These are phyloP conservation scores for Lochmaea capreae DNA, from an alignment of 2,888 invertebrate genomes.

Conservation along the genomic window DNA sequence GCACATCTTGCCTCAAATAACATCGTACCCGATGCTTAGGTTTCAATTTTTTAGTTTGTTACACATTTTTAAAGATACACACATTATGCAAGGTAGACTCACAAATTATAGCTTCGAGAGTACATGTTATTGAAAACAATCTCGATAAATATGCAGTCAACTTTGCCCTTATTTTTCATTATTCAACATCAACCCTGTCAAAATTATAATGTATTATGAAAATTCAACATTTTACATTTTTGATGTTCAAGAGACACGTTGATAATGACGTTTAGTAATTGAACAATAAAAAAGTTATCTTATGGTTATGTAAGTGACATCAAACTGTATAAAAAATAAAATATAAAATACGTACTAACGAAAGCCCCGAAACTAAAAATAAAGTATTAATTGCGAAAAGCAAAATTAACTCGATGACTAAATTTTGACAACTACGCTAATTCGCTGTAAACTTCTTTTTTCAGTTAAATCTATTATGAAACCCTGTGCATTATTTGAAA, in stretches of 20 bases:
- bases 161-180: not conserved
- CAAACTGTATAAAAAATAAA: not conserved
- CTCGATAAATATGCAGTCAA: not conserved
- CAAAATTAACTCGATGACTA: constrained; percentile 47
- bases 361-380: constrained; percentile 29
- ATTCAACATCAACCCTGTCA: not conserved
- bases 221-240: no score
- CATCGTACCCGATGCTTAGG: not conserved
- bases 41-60: not conserved
- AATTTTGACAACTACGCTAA: constrained; percentile 56
- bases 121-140: not conserved
- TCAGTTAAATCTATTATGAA: constrained; percentile 52
- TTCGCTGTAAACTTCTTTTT: constrained; percentile 57
- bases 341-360: constrained; percentile 15
- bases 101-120: not conserved
- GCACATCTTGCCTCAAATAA: not conserved
- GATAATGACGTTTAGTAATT: not conserved
- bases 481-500: constrained; percentile 61
- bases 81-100: not conserved
- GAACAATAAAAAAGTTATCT: constrained; percentile 6
- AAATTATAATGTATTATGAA: not conserved
- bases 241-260: no score
- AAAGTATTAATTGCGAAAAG: constrained; percentile 35
- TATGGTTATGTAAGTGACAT: not conserved
- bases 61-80: not conserved